A percentile compares a stretch with the other conserved stretches of the same genome.
Evolutionary conservation across 2,888 invertebrate species (phyloP).

Genomic region (Pasiphila rectangulata): DNA sequence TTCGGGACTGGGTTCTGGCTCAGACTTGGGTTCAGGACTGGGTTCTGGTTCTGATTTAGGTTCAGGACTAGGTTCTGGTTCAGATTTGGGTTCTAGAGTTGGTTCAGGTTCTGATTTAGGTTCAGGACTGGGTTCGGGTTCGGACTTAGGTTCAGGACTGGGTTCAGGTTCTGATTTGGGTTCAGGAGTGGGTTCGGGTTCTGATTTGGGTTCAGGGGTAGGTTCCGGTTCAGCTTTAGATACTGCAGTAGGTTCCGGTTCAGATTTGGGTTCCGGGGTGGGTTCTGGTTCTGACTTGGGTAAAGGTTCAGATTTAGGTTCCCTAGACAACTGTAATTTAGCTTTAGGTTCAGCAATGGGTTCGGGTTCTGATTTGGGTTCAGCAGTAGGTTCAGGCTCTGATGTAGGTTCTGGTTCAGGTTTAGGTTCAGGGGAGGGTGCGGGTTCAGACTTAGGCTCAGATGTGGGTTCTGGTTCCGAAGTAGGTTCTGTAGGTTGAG

Average conservation of each 20-base stretch:
- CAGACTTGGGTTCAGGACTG: constrained; percentile 37
- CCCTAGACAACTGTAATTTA: neutral
- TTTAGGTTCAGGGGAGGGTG: constrained; percentile 58
- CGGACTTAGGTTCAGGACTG: constrained; percentile 36
- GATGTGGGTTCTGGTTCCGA: constrained; percentile 22
- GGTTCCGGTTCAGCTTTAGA: constrained; percentile 47
- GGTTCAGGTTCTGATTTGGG: constrained; percentile 58
- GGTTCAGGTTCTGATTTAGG: constrained; percentile 56
- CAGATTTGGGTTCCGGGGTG: constrained; percentile 6
- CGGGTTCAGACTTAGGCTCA: constrained; percentile 54
- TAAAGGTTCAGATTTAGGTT: constrained; percentile 15
- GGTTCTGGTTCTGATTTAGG: constrained; percentile 37
- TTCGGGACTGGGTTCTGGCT: constrained; percentile 36
- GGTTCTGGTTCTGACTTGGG: constrained; percentile 18
- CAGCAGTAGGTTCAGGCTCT: constrained; percentile 15
- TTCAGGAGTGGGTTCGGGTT: constrained; percentile 36
- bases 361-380: neutral
- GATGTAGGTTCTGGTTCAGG: constrained; percentile 47
- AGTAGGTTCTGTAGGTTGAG: constrained; percentile 14
- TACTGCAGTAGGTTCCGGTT: constrained; percentile 32
- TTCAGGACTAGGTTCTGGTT: constrained; percentile 30
- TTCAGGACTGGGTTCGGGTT: constrained; percentile 48
- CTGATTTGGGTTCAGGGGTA: constrained; percentile 15
- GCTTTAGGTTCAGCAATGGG: constrained; percentile 23
- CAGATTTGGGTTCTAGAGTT: constrained; percentile 38